A percentile compares a stretch with the other conserved stretches of the same genome.
These are phyloP conservation scores for Hedychridium roseum DNA, from an alignment of 2,888 invertebrate genomes.

Conservation along the genomic window DNA sequence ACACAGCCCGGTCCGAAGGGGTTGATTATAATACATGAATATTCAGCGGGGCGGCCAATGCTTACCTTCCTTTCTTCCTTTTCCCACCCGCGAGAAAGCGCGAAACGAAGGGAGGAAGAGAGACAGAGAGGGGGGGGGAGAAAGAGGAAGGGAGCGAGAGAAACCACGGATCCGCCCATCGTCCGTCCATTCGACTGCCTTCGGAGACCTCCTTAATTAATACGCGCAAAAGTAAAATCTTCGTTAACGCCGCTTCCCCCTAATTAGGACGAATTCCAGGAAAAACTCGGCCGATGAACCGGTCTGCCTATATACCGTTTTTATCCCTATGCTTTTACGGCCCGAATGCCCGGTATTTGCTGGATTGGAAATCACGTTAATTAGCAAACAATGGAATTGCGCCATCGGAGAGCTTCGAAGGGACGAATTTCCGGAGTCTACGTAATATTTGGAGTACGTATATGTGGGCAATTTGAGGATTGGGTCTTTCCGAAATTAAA, in stretches of 20 bases:
- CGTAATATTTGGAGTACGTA: too few relatives aligned
- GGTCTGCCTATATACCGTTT: too few relatives aligned
- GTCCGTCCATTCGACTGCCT: slow-evolving; percentile 12
- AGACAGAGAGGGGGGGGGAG: slow-evolving; percentile 4
- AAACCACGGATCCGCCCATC: background rate
- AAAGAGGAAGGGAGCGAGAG: slow-evolving; percentile 7
- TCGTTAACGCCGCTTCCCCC: slow-evolving; percentile 53
- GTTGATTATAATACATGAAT: slow-evolving; percentile 63
- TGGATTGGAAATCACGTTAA: too few relatives aligned
- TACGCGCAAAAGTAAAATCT: slow-evolving; percentile 53
- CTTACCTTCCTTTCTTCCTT: slow-evolving; percentile 32
- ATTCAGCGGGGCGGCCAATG: slow-evolving; percentile 52
- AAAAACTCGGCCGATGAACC: slow-evolving; percentile 12
- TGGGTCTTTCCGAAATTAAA: too few relatives aligned
- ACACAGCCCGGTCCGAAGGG: slow-evolving; percentile 40
- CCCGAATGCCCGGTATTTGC: too few relatives aligned
- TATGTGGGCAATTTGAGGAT: too few relatives aligned
- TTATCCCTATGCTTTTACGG: too few relatives aligned
- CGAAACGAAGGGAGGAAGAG: background rate
- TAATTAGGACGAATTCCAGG: slow-evolving; percentile 52
- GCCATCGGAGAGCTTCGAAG: too few relatives aligned
- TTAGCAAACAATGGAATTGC: too few relatives aligned
- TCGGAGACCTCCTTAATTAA: slow-evolving; percentile 53
- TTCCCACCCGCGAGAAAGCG: background rate
- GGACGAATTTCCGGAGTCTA: too few relatives aligned